Conservation (phyloP, 1,140 invertebrate species). For the Diuraphis noxia region DNA sequence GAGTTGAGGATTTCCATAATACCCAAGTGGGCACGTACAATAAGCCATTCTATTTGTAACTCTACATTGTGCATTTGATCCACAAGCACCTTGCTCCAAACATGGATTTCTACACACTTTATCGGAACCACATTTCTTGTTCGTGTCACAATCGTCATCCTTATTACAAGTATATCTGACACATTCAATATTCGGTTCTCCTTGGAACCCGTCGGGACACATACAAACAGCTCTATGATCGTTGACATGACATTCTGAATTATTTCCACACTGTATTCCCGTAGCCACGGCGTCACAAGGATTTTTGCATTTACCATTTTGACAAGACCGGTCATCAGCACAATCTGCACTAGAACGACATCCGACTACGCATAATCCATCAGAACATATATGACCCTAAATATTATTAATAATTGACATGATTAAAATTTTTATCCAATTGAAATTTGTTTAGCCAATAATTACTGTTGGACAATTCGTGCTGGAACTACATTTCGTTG, state of each 20-base stretch:
- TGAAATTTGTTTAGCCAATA: neutral
- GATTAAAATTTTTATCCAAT: neutral
- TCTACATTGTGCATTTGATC: constrained; percentile 83
- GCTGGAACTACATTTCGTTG: constrained; percentile 66
- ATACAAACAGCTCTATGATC: constrained; percentile 80
- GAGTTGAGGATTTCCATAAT: constrained; percentile 77
- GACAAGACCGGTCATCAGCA: constrained; percentile 74
- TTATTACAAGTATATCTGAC: constrained; percentile 74
- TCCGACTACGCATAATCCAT: constrained; percentile 69
- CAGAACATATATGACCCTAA: constrained; percentile 68
- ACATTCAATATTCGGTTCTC: constrained; percentile 75
- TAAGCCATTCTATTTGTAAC: constrained; percentile 74
- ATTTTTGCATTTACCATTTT: constrained; percentile 74
- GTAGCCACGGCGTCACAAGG: constrained; percentile 68
- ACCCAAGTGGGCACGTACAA: constrained; percentile 83
- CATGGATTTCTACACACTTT: constrained; percentile 84
- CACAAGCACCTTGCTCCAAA: constrained; percentile 73
- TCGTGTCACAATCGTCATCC: constrained; percentile 76
- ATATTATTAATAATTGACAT: constrained; percentile 33
- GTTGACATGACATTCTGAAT: constrained; percentile 74
- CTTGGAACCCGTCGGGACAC: constrained; percentile 81
- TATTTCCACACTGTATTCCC: constrained; percentile 70
- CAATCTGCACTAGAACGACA: constrained; percentile 82
- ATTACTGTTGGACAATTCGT: constrained; percentile 62
- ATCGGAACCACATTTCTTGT: constrained; percentile 74